Conservation (phyloP, 2,797 vertebrate genomes). For the Balearica regulorum region DNA sequence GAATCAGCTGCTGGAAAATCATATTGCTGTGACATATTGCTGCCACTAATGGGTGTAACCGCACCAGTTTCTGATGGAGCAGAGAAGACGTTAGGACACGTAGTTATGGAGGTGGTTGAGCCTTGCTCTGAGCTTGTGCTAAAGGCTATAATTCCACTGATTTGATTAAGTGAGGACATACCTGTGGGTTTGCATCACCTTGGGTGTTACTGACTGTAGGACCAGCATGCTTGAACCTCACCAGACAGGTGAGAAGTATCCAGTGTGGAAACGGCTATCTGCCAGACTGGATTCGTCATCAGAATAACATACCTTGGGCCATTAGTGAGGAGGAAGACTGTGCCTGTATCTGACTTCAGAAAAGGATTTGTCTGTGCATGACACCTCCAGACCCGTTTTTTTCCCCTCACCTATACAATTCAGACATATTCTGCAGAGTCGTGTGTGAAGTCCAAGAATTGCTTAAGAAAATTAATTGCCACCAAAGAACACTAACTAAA, state of each 20-base stretch:
- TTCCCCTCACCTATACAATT: neutral
- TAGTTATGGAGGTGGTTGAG: neutral
- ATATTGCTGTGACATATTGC: fast-evolving
- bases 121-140: neutral
- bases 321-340: neutral
- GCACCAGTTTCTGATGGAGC: fast-evolving
- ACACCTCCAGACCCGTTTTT: neutral
- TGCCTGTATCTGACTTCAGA: neutral
- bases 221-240: neutral
- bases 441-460: neutral
- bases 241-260: neutral
- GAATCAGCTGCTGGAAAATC: neutral
- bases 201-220: neutral
- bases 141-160: neutral
- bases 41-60: neutral
- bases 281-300: neutral
- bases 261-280: neutral
- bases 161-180: neutral
- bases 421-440: neutral
- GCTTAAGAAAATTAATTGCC: neutral
- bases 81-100: neutral
- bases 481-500: neutral
- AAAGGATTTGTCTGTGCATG: neutral
- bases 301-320: neutral
- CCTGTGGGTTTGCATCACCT: neutral